Evolutionary conservation across 2,888 invertebrate species (phyloP).

Genomic region (Pollenia griseotomentosa): DNA sequence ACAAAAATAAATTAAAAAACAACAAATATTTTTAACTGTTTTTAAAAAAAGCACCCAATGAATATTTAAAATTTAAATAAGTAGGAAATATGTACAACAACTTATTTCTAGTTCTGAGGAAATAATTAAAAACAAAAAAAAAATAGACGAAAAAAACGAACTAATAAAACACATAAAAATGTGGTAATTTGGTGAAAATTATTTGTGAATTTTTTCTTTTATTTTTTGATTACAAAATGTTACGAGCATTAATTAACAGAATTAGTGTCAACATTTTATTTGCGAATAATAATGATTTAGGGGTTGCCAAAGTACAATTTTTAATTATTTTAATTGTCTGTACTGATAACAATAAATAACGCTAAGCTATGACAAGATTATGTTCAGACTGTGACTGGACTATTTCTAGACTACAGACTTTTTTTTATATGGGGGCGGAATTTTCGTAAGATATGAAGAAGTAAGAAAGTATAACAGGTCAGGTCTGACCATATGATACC

Average conservation of each 20-base stretch:
- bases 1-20: constrained; percentile 1
- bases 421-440: no score
- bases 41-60: not conserved
- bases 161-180: constrained; percentile 50
- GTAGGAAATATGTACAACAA: constrained; percentile 34
- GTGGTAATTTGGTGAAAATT: constrained; percentile 47
- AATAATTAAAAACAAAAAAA: constrained; percentile 11
- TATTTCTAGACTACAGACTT: no score
- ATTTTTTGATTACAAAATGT: constrained; percentile 13
- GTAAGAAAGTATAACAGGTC: no score
- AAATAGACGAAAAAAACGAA: constrained; percentile 25
- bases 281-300: not conserved
- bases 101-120: constrained; percentile 33
- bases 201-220: not conserved
- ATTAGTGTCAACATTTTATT: constrained; percentile 48
- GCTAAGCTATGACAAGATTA: no score
- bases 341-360: no score
- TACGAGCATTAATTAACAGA: constrained; percentile 51
- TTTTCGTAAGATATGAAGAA: no score
- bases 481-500: no score
- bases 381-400: no score
- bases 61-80: constrained; percentile 2
- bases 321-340: no score
- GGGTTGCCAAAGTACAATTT: constrained; percentile 15
- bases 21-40: constrained; percentile 9